Evolutionary conservation across 2,113 vertebrate genomes (phyloP).

Genomic region (Pelobates fuscus): DNA sequence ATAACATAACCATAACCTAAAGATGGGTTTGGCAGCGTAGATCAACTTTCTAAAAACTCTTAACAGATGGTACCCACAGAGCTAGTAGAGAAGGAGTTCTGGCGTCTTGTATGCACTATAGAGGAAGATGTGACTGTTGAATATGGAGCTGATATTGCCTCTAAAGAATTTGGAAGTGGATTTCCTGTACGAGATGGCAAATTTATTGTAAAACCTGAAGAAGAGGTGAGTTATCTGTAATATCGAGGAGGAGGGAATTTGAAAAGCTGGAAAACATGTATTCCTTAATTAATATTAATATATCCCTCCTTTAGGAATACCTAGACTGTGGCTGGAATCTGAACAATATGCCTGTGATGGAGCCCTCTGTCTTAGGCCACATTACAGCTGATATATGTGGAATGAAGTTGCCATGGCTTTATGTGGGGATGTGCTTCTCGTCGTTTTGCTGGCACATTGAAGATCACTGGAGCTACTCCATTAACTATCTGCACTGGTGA

Average conservation of each 20-base stretch:
- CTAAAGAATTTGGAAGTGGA: conserved; percentile 96
- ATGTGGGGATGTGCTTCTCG: conserved; percentile 98
- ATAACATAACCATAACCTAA: too few species aligned
- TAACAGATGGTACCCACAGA: conserved; percentile 96
- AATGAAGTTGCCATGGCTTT: conserved; percentile 97
- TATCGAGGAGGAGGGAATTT: neutral
- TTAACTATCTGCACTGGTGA: conserved; percentile 98
- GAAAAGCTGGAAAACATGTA: neutral
- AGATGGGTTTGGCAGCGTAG: too few species aligned
- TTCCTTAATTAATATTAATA: neutral
- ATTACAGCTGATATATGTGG: conserved; percentile 97
- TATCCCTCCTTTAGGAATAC: conserved; percentile 78
- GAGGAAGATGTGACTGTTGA: conserved; percentile 97
- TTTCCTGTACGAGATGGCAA: conserved; percentile 91
- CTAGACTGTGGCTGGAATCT: conserved; percentile 96
- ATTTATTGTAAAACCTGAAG: conserved; percentile 83
- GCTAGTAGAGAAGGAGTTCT: conserved; percentile 97
- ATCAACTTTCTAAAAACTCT: neutral
- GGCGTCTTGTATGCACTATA: conserved; percentile 94
- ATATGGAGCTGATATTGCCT: conserved; percentile 96
- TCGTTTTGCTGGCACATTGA: conserved; percentile 99
- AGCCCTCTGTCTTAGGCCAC: conserved; percentile 92
- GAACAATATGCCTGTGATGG: conserved; percentile 98
- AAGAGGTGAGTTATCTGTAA: conserved; percentile 75
- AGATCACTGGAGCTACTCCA: conserved; percentile 99